phyloP scores from a whole-genome alignment of 1,140 invertebrate species.

The Penaeus japonicus region DNA sequence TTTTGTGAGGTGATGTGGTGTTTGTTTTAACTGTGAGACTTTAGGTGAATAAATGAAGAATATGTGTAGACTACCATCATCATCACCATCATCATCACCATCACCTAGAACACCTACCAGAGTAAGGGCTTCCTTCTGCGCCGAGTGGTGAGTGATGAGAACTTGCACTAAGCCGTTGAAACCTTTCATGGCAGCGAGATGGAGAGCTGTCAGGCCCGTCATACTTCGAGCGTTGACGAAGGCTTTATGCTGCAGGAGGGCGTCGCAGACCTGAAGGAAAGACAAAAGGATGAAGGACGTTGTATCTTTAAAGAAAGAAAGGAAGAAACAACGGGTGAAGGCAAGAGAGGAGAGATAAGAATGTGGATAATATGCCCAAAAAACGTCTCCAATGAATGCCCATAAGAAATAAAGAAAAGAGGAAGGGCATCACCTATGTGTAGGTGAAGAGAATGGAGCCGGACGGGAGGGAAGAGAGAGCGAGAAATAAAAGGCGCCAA shows the following conservation, averaged over 20 bases:
- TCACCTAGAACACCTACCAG: conserved; percentile 68
- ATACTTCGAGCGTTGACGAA: conserved; percentile 91
- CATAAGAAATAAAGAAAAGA: too few species aligned
- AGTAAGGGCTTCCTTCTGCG: conserved; percentile 93
- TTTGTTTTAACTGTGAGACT: too few species aligned
- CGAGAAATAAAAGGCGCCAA: too few species aligned
- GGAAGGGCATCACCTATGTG: too few species aligned
- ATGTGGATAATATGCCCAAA: too few species aligned
- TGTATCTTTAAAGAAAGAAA: neutral
- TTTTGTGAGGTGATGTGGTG: too few species aligned
- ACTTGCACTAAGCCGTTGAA: conserved; percentile 87
- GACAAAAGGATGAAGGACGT: neutral
- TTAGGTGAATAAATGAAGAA: too few species aligned
- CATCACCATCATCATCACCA: neutral
- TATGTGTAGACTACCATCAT: too few species aligned
- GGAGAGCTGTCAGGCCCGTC: conserved; percentile 70
- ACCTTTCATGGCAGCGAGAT: conserved; percentile 90
- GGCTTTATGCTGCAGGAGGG: conserved; percentile 93
- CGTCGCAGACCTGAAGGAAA: conserved; percentile 84
- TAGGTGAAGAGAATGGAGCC: too few species aligned
- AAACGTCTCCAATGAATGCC: too few species aligned
- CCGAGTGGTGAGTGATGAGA: conserved; percentile 91
- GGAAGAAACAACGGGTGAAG: neutral
- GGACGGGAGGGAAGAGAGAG: too few species aligned
- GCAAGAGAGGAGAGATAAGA: too few species aligned